Evolutionary conservation across 2,113 vertebrate genomes (phyloP).

Genomic region (Tiliqua scincoides): DNA sequence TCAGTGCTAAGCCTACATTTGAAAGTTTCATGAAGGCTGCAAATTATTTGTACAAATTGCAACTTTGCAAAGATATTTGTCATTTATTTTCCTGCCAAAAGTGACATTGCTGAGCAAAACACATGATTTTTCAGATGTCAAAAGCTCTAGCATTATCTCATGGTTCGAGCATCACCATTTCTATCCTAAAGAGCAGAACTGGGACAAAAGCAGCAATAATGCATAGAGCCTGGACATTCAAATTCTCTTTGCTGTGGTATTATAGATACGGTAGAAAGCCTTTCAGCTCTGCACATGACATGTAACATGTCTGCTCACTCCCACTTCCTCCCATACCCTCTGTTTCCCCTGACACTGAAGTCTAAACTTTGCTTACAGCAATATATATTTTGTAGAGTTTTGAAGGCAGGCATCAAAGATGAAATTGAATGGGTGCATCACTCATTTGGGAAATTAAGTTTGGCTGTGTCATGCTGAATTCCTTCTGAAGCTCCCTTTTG

Average conservation of each 20-base stretch:
- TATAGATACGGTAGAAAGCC: neutral
- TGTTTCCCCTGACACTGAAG: neutral
- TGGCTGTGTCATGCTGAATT: neutral
- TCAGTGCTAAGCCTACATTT: neutral
- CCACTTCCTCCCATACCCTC: neutral
- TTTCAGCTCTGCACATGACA: neutral
- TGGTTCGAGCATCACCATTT: neutral
- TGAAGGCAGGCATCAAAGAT: neutral
- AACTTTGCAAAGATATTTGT: neutral
- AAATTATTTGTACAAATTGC: neutral
- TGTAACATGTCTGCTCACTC: neutral
- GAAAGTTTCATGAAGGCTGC: neutral
- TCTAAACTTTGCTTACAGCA: neutral
- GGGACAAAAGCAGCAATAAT: neutral
- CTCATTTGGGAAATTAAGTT: slow-evolving; percentile 5
- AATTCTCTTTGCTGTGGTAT: neutral
- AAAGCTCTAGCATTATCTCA: neutral
- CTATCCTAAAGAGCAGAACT: neutral
- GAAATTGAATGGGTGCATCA: slow-evolving; percentile 9
- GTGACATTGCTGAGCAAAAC: neutral
- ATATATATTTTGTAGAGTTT: neutral
- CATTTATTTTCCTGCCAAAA: neutral
- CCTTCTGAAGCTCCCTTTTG: slow-evolving; percentile 1
- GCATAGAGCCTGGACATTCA: neutral
- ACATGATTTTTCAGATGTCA: neutral